Base-by-base conservation (phyloP, 1,140 invertebrate species). In the Pectinophora gossypiella region DNA sequence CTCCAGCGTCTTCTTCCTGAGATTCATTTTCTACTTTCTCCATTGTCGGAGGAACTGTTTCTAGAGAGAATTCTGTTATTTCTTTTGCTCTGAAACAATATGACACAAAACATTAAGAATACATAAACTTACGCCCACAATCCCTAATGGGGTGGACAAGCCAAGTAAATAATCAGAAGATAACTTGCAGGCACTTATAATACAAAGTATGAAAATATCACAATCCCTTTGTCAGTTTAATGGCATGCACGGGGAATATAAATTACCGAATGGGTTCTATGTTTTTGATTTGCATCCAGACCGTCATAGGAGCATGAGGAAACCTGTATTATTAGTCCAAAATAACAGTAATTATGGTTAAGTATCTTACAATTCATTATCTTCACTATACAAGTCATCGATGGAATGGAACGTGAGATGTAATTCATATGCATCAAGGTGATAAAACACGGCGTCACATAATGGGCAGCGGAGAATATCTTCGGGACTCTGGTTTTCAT, bases 401-500 rank as follows among this genome's bases (percentile, higher is more conserved):
- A 89, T 84, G 21, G 89, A 86, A 70, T 93, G 92, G 70, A 91
- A 92, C 51, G 87, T 89, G 23, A 91, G 89, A 58, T 93, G 92
- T 36, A 89, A 81, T 49, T 92, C 89, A 70, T 92, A 93, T 1
- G 91, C 92, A 74, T 89, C 90, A 65, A 92, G 88, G 62, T 90
- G 92, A 58, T 90, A 93, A 66, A 93, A 93, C 13, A 92, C 70
- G 43, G 91, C 92, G 56, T 92, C 89, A 64, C 92, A 93, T 2
- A 91, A 88, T 13, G 91, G 92, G 68, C 92, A 93, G 52, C 91
- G 89, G 7, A 91, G 81, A 18, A 91, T 76, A 59, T 91, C 89
- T 32, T 86, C 79, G 7, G 91, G 91, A 42, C 61, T 89, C 77
- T 76, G 89, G 68, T 83, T 91, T 62, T 90, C 88, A 76, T 90